phyloP scores from a whole-genome alignment of 2,113 vertebrate genomes.

The Archilochus colubris region DNA sequence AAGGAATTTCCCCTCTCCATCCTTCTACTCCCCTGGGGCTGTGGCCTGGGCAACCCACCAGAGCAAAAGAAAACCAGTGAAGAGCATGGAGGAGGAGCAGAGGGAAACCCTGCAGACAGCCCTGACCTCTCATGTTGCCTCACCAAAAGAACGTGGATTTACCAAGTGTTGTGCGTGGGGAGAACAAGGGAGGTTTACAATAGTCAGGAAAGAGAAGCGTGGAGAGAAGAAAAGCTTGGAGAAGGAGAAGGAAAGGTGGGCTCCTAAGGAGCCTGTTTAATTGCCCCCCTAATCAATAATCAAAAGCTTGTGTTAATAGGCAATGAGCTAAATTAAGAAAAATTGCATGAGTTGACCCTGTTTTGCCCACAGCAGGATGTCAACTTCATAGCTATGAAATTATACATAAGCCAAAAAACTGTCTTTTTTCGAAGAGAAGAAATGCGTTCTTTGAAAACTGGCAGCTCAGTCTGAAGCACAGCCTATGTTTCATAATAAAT shows the following conservation, averaged over 20 bases:
- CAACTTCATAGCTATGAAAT: background rate
- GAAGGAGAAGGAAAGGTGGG: background rate
- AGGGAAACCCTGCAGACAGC: background rate
- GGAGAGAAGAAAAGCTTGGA: background rate
- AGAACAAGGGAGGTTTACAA: background rate
- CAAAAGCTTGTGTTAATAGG: background rate
- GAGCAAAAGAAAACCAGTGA: background rate
- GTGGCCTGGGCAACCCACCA: background rate
- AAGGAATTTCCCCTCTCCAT: background rate
- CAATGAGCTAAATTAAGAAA: background rate
- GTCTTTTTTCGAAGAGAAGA: background rate
- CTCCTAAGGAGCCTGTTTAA: background rate
- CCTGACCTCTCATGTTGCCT: background rate
- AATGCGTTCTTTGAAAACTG: background rate
- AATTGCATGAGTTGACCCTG: background rate
- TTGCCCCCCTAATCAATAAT: background rate
- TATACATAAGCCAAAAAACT: background rate
- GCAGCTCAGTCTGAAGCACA: background rate
- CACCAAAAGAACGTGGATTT: background rate
- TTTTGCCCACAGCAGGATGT: background rate
- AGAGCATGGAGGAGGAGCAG: background rate
- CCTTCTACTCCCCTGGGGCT: background rate
- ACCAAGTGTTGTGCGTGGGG: rapidly evolving
- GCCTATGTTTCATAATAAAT: background rate
- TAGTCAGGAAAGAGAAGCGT: background rate